Evolutionary conservation across 2,797 vertebrate species (phyloP).

Genomic region (Tokudaia muenninki): DNA sequence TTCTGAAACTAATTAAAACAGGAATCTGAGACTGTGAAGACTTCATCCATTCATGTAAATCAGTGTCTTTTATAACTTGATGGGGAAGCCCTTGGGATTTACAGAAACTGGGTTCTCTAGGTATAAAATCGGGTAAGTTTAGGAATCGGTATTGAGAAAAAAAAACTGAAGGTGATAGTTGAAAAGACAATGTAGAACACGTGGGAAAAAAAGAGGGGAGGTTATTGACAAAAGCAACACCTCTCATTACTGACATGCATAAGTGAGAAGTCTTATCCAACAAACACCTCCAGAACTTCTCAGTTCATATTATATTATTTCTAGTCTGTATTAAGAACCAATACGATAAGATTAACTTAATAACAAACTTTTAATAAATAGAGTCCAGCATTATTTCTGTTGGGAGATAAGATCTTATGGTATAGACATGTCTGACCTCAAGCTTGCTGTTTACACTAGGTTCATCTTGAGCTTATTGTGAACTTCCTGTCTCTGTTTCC

Average conservation of each 20-base stretch:
- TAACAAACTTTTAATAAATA: not conserved
- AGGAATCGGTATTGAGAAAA: not conserved
- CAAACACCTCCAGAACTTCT: not conserved
- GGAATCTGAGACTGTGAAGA: constrained; percentile 69
- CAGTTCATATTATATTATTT: not conserved
- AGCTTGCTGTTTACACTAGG: no score
- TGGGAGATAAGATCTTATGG: not conserved
- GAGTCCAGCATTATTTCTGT: not conserved
- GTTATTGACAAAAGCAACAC: not conserved
- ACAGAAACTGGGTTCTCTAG: constrained; percentile 43
- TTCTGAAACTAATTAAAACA: constrained; percentile 74
- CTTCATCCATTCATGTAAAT: constrained; percentile 76
- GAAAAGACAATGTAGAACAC: not conserved
- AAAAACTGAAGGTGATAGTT: not conserved
- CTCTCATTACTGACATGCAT: not conserved
- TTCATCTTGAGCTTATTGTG: not conserved
- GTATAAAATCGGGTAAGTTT: not conserved
- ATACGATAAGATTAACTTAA: not conserved
- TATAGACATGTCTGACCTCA: not conserved
- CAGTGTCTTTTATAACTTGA: constrained; percentile 67
- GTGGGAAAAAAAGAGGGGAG: not conserved
- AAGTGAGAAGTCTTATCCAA: not conserved
- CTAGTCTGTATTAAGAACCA: not conserved
- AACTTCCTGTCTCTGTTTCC: not conserved
- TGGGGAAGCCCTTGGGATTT: constrained; percentile 54